Base-by-base conservation (phyloP, 1,140 invertebrate genomes). In the Bombus waltoni region DNA sequence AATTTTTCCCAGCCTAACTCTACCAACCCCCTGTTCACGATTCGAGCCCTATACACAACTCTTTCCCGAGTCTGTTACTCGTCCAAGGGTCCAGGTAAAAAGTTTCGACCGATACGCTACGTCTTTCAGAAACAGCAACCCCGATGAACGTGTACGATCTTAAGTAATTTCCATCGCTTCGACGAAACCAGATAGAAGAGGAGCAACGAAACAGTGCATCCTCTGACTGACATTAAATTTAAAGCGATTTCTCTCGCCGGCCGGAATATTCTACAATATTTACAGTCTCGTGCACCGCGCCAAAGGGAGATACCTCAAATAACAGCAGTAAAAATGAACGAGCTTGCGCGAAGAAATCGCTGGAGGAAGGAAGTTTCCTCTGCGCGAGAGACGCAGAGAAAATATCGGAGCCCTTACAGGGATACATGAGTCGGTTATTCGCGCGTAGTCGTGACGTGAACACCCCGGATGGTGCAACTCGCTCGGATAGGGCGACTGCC, bases 191-290 rank as follows among this genome's bases (percentile, higher is more conserved):
- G 18, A 25, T 11, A 35, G 44, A 44, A 25, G 4, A 38, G 44
- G 3, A 28, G 18, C 22, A 10, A 4, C 8, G 25, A 25, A 38
- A 28, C 22, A 9, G 0, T 9, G n/a, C 35, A 4, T 18, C 38
- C 59, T n/a, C 59, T 62, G 68, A 40, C 68, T 3, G 62, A 42
- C 65, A 80, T 70, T 44, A 71, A 81, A 71, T 40, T 53, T 38
- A 53, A 38, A 47, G 13, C 25, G 35, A 71, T 71, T 40, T 35
- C 44, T 42, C 65, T n/a, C 44, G 28, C 44, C 4, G 25, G 8
- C 77, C 18, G 18, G 35, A 71, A 40, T 71, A 71, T 71, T 32
- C 66, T 40, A 53, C 78, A 38, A 81, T 81, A 81, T 81, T 71
- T 71, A 57, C 44, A 38, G 15, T 44, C 40, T 68, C 44, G 35